phyloP scores from a whole-genome alignment of 2,888 invertebrate species.

The Axea sp. region DNA sequence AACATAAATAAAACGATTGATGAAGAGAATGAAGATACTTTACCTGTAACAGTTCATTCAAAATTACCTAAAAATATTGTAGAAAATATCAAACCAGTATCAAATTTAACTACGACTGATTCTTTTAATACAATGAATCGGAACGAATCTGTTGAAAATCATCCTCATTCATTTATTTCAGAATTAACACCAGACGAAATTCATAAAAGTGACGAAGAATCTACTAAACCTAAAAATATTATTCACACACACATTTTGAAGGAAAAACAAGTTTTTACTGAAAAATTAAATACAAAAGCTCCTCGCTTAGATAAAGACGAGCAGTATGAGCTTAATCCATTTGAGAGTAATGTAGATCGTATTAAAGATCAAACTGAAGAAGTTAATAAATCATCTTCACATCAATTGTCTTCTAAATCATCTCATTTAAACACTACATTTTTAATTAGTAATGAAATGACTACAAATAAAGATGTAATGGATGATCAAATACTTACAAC shows the following conservation, averaged over 20 bases:
- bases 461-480: neutral
- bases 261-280: constrained; percentile 77
- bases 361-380: constrained; percentile 65
- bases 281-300: constrained; percentile 74
- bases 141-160: constrained; percentile 42
- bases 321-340: constrained; percentile 80
- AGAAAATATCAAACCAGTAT: constrained; percentile 69
- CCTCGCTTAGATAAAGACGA: constrained; percentile 81
- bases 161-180: constrained; percentile 68
- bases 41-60: constrained; percentile 65
- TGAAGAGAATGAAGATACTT: constrained; percentile 67
- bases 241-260: constrained; percentile 5
- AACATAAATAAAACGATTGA: constrained; percentile 66
- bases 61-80: constrained; percentile 71
- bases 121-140: constrained; percentile 64
- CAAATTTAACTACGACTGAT: constrained; percentile 59
- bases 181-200: constrained; percentile 68
- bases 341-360: constrained; percentile 76
- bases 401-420: no score
- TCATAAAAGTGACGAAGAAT: constrained; percentile 42
- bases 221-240: constrained; percentile 11
- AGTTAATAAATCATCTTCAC: constrained; percentile 34
- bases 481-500: constrained; percentile 4
- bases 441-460: no score
- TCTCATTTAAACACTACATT: no score